These are phyloP conservation scores for Cantharis lateralis DNA, from an alignment of 2,888 invertebrate genomes.

Conservation along the genomic window DNA sequence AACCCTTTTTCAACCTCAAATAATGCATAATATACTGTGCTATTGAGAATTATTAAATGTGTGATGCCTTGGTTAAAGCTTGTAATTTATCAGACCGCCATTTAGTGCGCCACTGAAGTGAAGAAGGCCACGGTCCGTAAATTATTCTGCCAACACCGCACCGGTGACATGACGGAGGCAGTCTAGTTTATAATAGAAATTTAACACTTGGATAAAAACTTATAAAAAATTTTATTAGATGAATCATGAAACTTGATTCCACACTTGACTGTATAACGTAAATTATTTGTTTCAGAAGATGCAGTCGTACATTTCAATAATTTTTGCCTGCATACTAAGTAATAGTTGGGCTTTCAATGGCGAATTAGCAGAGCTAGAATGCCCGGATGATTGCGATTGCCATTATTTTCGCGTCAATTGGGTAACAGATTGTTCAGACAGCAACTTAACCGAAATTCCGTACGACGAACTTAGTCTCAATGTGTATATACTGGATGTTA, in stretches of 20 bases:
- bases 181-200: neutral
- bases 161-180: neutral
- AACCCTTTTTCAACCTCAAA: neutral
- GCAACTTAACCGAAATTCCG: conserved; percentile 71
- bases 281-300: conserved; percentile 21
- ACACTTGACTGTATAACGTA: neutral
- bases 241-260: neutral
- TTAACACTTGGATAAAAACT: neutral
- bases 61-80: neutral
- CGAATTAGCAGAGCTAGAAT: conserved; percentile 69
- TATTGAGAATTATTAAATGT: neutral
- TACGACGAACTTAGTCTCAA: conserved; percentile 71
- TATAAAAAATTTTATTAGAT: neutral
- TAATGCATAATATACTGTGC: too few species aligned
- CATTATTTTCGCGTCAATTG: conserved; percentile 77
- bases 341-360: conserved; percentile 58
- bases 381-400: conserved; percentile 76
- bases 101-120: neutral
- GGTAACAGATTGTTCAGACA: conserved; percentile 78
- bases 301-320: neutral
- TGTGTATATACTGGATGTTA: conserved; percentile 73
- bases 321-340: neutral
- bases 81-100: neutral
- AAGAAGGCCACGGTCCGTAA: neutral
- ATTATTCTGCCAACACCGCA: neutral